Evolutionary conservation across 2,888 invertebrate genomes (phyloP), one percentile per base, ranked within the genome.

Genomic region (Dilophus febrilis): DNA sequence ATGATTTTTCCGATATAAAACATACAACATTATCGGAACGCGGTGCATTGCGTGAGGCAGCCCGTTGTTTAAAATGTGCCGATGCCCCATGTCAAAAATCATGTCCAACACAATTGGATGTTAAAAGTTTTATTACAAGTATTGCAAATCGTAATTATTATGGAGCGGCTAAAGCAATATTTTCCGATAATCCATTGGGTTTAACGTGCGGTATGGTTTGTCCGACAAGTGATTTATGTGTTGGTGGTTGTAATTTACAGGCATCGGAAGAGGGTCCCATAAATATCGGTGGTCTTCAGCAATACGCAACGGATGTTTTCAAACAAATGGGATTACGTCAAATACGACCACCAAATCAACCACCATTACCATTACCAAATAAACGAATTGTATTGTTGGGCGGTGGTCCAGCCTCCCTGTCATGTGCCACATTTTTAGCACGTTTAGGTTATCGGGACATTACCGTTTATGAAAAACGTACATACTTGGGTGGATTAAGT

Each of bases 71-170:
- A 16, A 91, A 91, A 58, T 91, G 91, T 57, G 88, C 84, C 0
- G 95, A 97, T 63, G 94, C 95, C 0, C 95, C 95, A 0, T 97
- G 97, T 54, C 97, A 97, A 64, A 97, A 97, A 61, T 90, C 92
- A 2, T 98, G 98, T 48, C 98, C 98, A 0, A 98, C 97, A 0
- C 94, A 97, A 61, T 67, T 98, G 43, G 97, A 98, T 54, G 76
- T 98, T 46, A 98, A 98, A 62, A 77, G 83, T 42, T 98, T 98
- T 58, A 98, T 98, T 41, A 86, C 86, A 2, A 90, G 90, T 59
- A 98, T 98, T 50, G 75, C 92, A 18, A 95, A 88, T 56, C 94
- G 87, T 81, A 98, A 98, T 61, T 97, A 91, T 59, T 98, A 98
- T 68, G 97, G 98, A 17, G 90, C 97, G 2, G 86, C 91, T 0